Evolutionary conservation across 2,113 vertebrate genomes (phyloP).

Genomic region (Microtus pennsylvanicus): DNA sequence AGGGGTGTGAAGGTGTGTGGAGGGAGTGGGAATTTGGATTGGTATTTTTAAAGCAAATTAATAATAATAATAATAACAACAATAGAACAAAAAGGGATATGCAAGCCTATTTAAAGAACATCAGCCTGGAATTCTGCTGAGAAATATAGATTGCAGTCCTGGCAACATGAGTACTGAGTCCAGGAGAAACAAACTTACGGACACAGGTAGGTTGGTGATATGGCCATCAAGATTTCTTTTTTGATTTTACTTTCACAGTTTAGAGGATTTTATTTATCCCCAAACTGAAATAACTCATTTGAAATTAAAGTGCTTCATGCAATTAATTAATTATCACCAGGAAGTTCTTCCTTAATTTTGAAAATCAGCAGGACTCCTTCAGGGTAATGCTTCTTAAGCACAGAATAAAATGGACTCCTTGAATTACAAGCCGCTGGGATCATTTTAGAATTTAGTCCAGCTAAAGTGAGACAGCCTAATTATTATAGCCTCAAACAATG

Average conservation of each 20-base stretch:
- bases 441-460: slow-evolving; percentile 71
- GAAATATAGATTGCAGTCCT: background rate
- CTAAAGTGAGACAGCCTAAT: slow-evolving; percentile 73
- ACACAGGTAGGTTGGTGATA: background rate
- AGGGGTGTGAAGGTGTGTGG: too few relatives aligned
- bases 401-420: slow-evolving; percentile 71
- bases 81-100: too few relatives aligned
- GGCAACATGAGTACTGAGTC: background rate
- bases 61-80: too few relatives aligned
- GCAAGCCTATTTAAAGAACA: background rate
- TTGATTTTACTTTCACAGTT: slow-evolving; percentile 68
- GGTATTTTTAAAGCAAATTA: too few relatives aligned
- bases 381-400: slow-evolving; percentile 68
- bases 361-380: slow-evolving; percentile 68
- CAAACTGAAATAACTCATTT: slow-evolving; percentile 51
- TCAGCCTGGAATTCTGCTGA: background rate
- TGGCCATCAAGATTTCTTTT: slow-evolving; percentile 56
- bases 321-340: slow-evolving; percentile 75
- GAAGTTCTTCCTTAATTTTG: slow-evolving; percentile 68
- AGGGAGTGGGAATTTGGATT: too few relatives aligned
- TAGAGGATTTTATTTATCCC: slow-evolving; percentile 53
- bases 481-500: slow-evolving; percentile 71
- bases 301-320: slow-evolving; percentile 58
- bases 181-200: background rate
- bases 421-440: slow-evolving; percentile 41